These are phyloP conservation scores for Holothuria scabra DNA, from an alignment of 53 echinoderm and acorn worm genomes.

Conservation along the genomic window DNA sequence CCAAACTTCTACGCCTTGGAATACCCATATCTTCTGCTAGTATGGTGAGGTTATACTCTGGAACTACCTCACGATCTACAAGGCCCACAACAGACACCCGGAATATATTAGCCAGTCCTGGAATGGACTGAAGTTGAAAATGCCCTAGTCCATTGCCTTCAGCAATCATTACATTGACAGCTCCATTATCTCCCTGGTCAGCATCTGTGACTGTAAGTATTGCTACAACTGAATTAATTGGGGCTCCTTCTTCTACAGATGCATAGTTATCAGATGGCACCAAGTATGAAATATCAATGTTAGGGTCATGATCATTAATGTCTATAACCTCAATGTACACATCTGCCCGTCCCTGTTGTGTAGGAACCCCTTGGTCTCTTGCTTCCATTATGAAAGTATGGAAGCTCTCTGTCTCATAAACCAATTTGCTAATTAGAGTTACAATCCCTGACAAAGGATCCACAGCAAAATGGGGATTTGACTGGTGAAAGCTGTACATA, in stretches of 20 bases:
- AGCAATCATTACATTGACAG: conserved; percentile 57
- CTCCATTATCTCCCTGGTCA: conserved; percentile 78
- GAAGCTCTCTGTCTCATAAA: conserved; percentile 53
- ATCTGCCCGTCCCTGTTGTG: conserved; percentile 69
- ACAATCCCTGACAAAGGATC: conserved; percentile 76
- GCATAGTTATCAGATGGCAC: conserved; percentile 39
- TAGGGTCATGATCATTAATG: conserved; percentile 88
- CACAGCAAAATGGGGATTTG: conserved; percentile 67
- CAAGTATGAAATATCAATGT: conserved; percentile 48
- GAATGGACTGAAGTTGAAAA: conserved; percentile 54
- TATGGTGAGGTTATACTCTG: conserved; percentile 83
- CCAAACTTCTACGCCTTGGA: conserved; percentile 56
- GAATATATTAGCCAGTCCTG: conserved; percentile 44
- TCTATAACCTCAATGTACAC: conserved; percentile 73
- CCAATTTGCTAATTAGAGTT: conserved; percentile 57
- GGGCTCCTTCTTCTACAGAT: conserved; percentile 69
- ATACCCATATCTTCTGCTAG: conserved; percentile 72
- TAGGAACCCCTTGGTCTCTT: conserved; percentile 69
- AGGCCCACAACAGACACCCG: conserved; percentile 52
- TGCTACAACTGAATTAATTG: conserved; percentile 51
- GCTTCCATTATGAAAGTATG: conserved; percentile 76
- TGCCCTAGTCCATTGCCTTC: conserved; percentile 77
- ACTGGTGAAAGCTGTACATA: conserved; percentile 68
- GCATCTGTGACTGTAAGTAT: conserved; percentile 71
- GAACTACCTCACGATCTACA: conserved; percentile 72